Evolutionary conservation across 1,140 invertebrate species (phyloP).

Genomic region (Adelges cooleyi): DNA sequence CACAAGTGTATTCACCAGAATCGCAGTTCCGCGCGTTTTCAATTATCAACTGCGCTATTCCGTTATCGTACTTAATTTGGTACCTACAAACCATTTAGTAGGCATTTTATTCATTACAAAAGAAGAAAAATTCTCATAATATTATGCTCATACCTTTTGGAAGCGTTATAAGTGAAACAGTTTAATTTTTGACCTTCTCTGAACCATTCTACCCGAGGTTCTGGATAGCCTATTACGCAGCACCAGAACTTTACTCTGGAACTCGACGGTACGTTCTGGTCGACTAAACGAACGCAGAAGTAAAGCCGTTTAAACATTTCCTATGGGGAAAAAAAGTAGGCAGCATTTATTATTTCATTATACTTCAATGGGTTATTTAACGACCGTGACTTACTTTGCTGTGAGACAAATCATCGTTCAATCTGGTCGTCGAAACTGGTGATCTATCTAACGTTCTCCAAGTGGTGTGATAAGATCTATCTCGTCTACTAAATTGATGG

Average conservation of each 20-base stretch:
- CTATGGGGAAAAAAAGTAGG: background rate
- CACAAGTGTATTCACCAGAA: slow-evolving; percentile 61
- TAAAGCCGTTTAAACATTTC: slow-evolving; percentile 41
- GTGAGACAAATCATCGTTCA: background rate
- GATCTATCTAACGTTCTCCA: background rate
- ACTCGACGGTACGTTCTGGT: slow-evolving; percentile 59
- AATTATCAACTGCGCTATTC: slow-evolving; percentile 64
- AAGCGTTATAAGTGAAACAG: background rate
- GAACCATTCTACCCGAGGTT: slow-evolving; percentile 69
- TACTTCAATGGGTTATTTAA: too few relatives aligned
- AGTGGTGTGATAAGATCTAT: background rate
- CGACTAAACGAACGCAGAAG: slow-evolving; percentile 68
- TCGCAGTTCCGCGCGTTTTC: slow-evolving; percentile 49
- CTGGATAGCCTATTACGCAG: slow-evolving; percentile 66
- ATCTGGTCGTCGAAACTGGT: background rate
- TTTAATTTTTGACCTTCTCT: slow-evolving; percentile 49
- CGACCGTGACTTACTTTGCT: slow-evolving; percentile 2
- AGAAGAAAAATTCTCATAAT: too few relatives aligned
- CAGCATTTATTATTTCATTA: too few relatives aligned
- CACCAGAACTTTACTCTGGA: slow-evolving; percentile 69
- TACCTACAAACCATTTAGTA: slow-evolving; percentile 11
- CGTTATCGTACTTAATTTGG: slow-evolving; percentile 40
- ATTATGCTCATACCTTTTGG: background rate
- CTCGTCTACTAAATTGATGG: background rate
- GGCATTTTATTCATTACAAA: too few relatives aligned